Percentiles rank a stretch among this genome's conserved stretches.
Evolutionary conservation across 2,113 vertebrate species (phyloP).

Genomic region (Scomber japonicus): DNA sequence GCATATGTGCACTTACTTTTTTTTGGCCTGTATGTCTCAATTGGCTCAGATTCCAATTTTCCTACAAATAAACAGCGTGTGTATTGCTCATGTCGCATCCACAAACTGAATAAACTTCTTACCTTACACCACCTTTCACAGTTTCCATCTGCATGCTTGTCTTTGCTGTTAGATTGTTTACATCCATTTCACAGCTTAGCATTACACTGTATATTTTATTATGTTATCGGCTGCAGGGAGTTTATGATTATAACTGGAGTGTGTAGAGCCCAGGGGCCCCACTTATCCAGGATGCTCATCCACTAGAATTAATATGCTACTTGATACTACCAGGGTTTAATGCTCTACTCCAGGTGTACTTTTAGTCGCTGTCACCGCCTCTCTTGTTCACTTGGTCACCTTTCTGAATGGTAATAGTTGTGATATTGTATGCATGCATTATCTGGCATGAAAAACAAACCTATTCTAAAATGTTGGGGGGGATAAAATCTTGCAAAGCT

Average conservation of each 20-base stretch:
- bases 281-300: constrained; percentile 57
- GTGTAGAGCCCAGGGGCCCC: constrained; percentile 34
- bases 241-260: constrained; percentile 45
- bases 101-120: constrained; percentile 7
- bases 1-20: no score
- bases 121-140: constrained; percentile 11
- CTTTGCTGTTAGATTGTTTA: constrained; percentile 39
- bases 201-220: constrained; percentile 48
- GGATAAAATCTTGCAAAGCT: constrained; percentile 2
- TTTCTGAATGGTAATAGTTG: constrained; percentile 1
- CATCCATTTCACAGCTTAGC: constrained; percentile 38
- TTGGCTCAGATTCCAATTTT: not conserved
- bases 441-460: not conserved
- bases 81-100: not conserved
- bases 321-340: constrained; percentile 59
- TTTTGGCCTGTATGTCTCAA: not conserved
- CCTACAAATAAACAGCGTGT: not conserved
- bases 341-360: constrained; percentile 48
- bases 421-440: constrained; percentile 1
- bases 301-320: constrained; percentile 55
- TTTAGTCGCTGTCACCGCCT: constrained; percentile 7
- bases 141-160: constrained; percentile 20
- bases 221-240: constrained; percentile 32
- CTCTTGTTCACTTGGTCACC: constrained; percentile 22
- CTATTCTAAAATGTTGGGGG: not conserved